Evolutionary conservation across 2,113 vertebrate genomes (phyloP).

Genomic region (Orcinus orca): DNA sequence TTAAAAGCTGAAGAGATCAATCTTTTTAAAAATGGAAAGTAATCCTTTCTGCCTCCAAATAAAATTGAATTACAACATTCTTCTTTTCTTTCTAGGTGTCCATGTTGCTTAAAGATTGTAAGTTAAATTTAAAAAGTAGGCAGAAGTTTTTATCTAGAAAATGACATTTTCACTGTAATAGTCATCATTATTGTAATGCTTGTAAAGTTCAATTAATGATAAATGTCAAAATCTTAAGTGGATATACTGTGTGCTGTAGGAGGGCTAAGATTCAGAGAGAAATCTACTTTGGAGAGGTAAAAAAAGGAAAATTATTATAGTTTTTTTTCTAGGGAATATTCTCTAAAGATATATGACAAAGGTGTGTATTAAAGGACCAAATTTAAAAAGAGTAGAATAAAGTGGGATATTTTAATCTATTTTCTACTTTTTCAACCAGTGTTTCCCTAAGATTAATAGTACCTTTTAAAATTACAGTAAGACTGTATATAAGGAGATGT

Average conservation of each 20-base stretch:
- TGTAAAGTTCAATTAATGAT: neutral
- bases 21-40: neutral
- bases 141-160: neutral
- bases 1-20: neutral
- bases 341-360: neutral
- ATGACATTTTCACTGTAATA: slow-evolving; percentile 1
- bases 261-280: neutral
- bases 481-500: neutral
- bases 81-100: neutral
- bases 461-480: neutral
- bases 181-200: neutral
- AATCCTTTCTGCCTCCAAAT: neutral
- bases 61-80: slow-evolving; percentile 11
- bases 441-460: slow-evolving; percentile 38
- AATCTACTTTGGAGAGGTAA: neutral
- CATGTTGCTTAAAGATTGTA: neutral
- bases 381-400: neutral
- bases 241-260: neutral
- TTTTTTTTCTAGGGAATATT: neutral
- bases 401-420: neutral
- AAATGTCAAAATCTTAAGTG: slow-evolving; percentile 35
- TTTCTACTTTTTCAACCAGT: neutral
- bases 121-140: neutral
- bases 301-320: neutral
- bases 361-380: neutral